These are phyloP conservation scores for Leucophenga montana DNA, from an alignment of 2,888 invertebrate genomes.

Conservation along the genomic window DNA sequence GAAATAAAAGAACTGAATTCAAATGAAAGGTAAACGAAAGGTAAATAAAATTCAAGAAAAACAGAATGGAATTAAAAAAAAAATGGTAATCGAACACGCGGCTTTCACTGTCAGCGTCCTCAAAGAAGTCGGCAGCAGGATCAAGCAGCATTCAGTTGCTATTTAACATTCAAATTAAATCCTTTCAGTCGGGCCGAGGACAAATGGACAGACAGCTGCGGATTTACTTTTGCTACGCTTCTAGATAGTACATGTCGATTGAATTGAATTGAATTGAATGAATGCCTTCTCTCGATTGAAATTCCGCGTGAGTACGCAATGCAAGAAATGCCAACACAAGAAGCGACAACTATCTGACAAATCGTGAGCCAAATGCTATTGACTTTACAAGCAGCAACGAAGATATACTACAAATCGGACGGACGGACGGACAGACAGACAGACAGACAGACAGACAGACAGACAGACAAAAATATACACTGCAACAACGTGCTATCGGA, in stretches of 20 bases:
- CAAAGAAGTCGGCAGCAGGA: not conserved
- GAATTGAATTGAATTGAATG: no score
- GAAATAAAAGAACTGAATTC: not conserved
- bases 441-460: no score
- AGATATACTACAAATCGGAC: no score
- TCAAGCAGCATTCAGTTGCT: slow-evolving; percentile 35
- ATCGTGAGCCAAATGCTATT: slow-evolving; percentile 26
- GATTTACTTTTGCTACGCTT: no score
- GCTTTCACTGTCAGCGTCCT: not conserved
- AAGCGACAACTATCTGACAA: slow-evolving; percentile 26
- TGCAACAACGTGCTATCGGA: no score
- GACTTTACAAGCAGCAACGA: not conserved
- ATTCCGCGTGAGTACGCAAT: slow-evolving; percentile 19
- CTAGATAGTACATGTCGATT: no score
- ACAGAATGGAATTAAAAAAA: not conserved
- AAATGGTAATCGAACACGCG: not conserved
- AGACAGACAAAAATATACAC: no score
- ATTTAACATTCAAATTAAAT: slow-evolving; percentile 67
- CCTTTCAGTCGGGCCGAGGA: slow-evolving; percentile 42
- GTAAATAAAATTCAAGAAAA: slow-evolving; percentile 1
- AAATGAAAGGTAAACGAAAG: not conserved
- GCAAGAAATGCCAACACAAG: slow-evolving; percentile 26
- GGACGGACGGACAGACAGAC: no score
- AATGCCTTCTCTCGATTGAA: slow-evolving; percentile 12
- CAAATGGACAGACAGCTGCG: slow-evolving; percentile 4